Evolutionary conservation across 2,888 invertebrate species (phyloP), one percentile per base, ranked within the genome.

Genomic region (Abrostola triplasia): DNA sequence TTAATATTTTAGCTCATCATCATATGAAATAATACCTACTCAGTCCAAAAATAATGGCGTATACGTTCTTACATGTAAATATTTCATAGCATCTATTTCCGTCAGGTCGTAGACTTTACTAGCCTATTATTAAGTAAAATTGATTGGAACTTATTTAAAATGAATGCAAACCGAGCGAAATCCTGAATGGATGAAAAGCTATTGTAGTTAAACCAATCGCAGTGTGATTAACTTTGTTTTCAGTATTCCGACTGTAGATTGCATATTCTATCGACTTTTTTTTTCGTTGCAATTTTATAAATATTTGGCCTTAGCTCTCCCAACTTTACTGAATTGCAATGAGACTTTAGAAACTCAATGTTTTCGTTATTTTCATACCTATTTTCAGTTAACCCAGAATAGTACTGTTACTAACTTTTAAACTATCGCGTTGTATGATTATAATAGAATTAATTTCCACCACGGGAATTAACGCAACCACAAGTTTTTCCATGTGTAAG

Each of bases 241-340:
- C 64, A 61, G 73, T 61, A 51, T 63, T 59, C 51, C 35, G 44
- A 61, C 59, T 76, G 63, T 61, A 61, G 64, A 67, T 76, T 76
- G 62, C 63, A 73, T 73, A 60, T 76, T 73, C 60, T 73, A 61
- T 73, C 64, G 58, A 72, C 62, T 65, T 50, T 48, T 50, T 59
- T 76, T 60, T 76, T 57, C 48, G 44, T 49, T 52, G 13, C 13
- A 38, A 40, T 58, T 59, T 60, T 71, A 64, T 71, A 47, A 41
- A 50, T 12, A 36, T 36, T 12, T 48, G 50, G 44, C 54, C 8
- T 12, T 5, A 47, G 44, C 13, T 24, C 9, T 40, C 11, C 10
- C 10, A 5, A 40, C 11, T 10, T 40, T 40, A 40, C 11, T 40
- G n/a, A 41, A n/a, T 41, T n/a, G n/a, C 6, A 10, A 41, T 41